Conservation (phyloP, 2,888 invertebrate genomes). For the Drosophila mimetica region DNA sequence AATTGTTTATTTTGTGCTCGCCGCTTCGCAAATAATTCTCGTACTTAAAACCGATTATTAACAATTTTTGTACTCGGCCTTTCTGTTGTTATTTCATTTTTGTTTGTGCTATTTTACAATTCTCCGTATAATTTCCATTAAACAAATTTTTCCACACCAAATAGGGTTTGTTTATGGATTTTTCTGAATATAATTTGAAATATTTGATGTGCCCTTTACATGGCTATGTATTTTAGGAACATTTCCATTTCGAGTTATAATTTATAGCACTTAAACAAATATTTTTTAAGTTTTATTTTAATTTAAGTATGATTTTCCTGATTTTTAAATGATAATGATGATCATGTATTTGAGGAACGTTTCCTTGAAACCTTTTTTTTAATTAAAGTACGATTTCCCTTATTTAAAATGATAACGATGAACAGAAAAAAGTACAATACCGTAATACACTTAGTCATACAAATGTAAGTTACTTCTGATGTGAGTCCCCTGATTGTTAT, state of each 20-base stretch:
- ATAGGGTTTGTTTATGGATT: not conserved
- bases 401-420: not conserved
- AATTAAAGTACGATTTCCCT: not conserved
- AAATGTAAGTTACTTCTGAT: no score
- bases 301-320: not conserved
- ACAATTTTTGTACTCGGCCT: constrained; percentile 2
- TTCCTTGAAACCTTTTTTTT: no score
- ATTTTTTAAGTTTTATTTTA: no score
- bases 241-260: no score
- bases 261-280: not conserved
- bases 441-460: no score
- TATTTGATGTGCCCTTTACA: not conserved
- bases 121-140: not conserved
- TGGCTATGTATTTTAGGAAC: not conserved
- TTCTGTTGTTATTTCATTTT: constrained; percentile 3
- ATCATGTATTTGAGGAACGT: no score
- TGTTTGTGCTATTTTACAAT: constrained; percentile 1
- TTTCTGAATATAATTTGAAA: not conserved
- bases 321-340: not conserved
- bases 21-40: constrained; percentile 31
- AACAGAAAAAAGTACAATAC: no score
- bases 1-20: constrained; percentile 37
- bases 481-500: no score
- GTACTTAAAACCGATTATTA: constrained; percentile 19
- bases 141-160: constrained; percentile 14